Conservation (phyloP, 1,140 invertebrate species). For the Drosophila novamexicana region DNA sequence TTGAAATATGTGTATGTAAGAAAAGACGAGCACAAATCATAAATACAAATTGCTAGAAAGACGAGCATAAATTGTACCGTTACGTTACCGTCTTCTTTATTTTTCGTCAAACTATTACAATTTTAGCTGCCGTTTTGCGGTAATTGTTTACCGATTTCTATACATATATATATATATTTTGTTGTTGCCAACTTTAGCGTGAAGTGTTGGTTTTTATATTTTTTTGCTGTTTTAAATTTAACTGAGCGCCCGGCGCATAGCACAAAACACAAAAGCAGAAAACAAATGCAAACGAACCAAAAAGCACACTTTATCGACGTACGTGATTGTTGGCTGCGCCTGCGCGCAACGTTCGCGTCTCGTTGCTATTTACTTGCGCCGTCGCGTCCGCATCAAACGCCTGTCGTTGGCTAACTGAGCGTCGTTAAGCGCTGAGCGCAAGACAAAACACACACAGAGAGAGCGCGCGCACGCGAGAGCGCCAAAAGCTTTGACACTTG, state of each 20-base stretch:
- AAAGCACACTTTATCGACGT: constrained; percentile 41
- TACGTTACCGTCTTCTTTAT: constrained; percentile 43
- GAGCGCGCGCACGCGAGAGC: not conserved
- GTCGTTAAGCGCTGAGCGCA: constrained; percentile 33
- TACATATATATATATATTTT: too few relatives aligned
- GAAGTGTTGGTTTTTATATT: constrained; percentile 32
- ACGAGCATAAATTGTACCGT: constrained; percentile 55
- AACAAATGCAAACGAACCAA: constrained; percentile 24
- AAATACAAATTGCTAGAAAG: constrained; percentile 46
- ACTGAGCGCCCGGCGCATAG: constrained; percentile 31
- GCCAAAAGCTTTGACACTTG: constrained; percentile 33
- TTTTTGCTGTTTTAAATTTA: constrained; percentile 28
- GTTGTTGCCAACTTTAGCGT: constrained; percentile 43
- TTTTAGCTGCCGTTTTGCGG: constrained; percentile 12
- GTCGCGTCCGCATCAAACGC: constrained; percentile 64
- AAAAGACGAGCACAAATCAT: constrained; percentile 19
- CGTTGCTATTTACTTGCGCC: constrained; percentile 29
- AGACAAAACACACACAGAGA: constrained; percentile 52
- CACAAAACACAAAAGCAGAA: constrained; percentile 50
- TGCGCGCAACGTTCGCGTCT: constrained; percentile 53
- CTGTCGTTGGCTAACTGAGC: constrained; percentile 56
- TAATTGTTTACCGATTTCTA: constrained; percentile 44
- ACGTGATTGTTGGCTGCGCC: constrained; percentile 54
- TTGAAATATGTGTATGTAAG: constrained; percentile 8
- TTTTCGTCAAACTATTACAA: constrained; percentile 15